phyloP scores from a whole-genome alignment of 2,113 vertebrate genomes.

The Bambusicola thoracicus region DNA sequence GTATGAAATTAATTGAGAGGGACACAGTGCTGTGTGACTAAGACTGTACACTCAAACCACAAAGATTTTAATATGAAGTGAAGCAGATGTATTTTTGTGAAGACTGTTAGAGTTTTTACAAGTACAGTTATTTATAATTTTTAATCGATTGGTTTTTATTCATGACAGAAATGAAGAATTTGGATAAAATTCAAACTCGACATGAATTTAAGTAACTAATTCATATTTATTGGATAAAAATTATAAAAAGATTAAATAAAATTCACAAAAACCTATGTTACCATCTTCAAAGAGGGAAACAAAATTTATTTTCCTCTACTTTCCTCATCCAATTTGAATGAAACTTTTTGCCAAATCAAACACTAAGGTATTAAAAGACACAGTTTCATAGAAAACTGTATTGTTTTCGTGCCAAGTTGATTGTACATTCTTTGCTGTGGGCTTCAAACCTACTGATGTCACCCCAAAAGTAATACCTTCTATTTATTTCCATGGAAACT shows the following conservation, averaged over 20 bases:
- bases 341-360: constrained; percentile 26
- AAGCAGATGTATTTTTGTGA: neutral
- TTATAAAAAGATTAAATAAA: constrained; percentile 10
- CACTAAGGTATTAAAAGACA: constrained; percentile 1
- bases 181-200: constrained; percentile 34
- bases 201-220: constrained; percentile 18
- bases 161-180: neutral
- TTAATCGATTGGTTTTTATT: constrained; percentile 30
- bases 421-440: neutral
- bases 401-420: neutral
- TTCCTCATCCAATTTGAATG: neutral
- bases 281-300: neutral
- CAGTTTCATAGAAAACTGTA: neutral
- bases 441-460: neutral
- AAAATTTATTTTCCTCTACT: neutral
- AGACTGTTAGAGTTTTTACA: neutral
- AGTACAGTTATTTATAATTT: neutral
- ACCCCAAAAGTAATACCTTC: too few species aligned
- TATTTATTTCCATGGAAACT: too few species aligned
- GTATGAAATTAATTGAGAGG: neutral
- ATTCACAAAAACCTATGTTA: constrained; percentile 7
- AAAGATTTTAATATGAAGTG: neutral
- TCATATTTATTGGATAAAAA: neutral
- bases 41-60: neutral
- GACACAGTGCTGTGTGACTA: accelerated